Conservation (phyloP, 2,888 invertebrate species). For the Unio pictorum region DNA sequence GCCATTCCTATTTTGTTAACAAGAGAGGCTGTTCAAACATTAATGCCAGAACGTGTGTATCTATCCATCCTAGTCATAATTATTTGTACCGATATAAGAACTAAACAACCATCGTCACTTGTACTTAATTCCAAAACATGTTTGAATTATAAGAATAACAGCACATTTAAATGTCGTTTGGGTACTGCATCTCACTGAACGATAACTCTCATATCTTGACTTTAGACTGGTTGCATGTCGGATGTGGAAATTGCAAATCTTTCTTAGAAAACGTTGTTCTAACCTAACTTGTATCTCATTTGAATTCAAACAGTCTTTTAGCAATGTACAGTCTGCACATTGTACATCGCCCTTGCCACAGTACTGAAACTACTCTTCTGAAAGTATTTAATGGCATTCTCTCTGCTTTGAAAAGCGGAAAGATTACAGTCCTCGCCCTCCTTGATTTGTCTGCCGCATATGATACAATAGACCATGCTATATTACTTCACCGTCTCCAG, state of each 20-base stretch:
- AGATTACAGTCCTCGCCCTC: too few relatives aligned
- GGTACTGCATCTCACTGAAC: slow-evolving; percentile 23
- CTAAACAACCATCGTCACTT: slow-evolving; percentile 7
- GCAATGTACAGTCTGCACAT: too few relatives aligned
- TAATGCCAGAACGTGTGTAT: slow-evolving; percentile 22
- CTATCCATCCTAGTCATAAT: slow-evolving; percentile 12
- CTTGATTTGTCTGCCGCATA: too few relatives aligned
- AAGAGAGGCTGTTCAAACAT: slow-evolving; percentile 4
- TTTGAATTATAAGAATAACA: slow-evolving; percentile 12
- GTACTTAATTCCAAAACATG: slow-evolving; percentile 12
- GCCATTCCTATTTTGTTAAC: slow-evolving; percentile 16
- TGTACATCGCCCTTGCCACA: too few relatives aligned
- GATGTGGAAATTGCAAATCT: slow-evolving; percentile 23
- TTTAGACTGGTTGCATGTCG: slow-evolving; percentile 16
- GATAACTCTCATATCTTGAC: slow-evolving; percentile 12
- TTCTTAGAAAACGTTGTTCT: too few relatives aligned
- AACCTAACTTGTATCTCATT: too few relatives aligned
- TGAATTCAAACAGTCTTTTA: too few relatives aligned
- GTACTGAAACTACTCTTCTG: too few relatives aligned
- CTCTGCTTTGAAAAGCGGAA: too few relatives aligned
- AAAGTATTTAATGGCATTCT: too few relatives aligned
- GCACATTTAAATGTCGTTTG: slow-evolving; percentile 20
- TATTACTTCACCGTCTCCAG: too few relatives aligned
- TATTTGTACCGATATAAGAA: slow-evolving; percentile 11
- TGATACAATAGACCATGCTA: too few relatives aligned